Evolutionary conservation across 2,797 vertebrate genomes (phyloP), one percentile per base, ranked within the genome.

Genomic region (Rhinogobio ventralis): DNA sequence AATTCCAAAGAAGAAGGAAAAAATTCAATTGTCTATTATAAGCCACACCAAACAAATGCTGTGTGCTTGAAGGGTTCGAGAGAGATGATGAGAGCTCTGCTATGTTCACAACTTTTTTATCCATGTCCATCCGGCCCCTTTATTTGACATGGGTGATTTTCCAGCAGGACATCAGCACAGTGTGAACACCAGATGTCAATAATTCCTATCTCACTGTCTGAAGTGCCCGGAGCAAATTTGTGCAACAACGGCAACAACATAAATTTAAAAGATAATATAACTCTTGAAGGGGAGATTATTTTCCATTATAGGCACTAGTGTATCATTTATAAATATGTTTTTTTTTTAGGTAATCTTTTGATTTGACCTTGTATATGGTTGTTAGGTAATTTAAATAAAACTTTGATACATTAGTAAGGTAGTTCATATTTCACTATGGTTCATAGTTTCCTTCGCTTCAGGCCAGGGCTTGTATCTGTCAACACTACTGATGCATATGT

Each of bases 401-500:
- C n/a, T 25, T n/a, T 30, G 30, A 46, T 51, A 66, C 23, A 66
- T n/a, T 64, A 79, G 17, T 45, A 23, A 74, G 4, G 72, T n/a
- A 46, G 28, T 28, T 14, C 19, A 33, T 81, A 60, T 7, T 33
- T 10, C 19, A 14, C 11, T 36, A 36, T 49, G 8, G 49, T 51
- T 39, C 8, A 66, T 49, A 5, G 62, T 49, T 79, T 82, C 2
- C 67, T 66, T 17, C 60, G 72, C 66, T 73, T 79, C 30, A 51
- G 28, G 13, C 55, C 19, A 62, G 53, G 11, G 25, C n/a, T 64
- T 67, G 88, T 86, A 67, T 82, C 33, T 33, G 45, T 33, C 85
- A 33, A 86, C 49, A 75, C 67, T 93, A 94, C 94, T 91, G 94
- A 95, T 89, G 90, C 79, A 90, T 94, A 88, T 93, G 93, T 94